Evolutionary conservation across 92 coral and sea anemone genomes (phyloP), one percentile per base, ranked within the genome.

Genomic region (Palythoa caribaeorum): DNA sequence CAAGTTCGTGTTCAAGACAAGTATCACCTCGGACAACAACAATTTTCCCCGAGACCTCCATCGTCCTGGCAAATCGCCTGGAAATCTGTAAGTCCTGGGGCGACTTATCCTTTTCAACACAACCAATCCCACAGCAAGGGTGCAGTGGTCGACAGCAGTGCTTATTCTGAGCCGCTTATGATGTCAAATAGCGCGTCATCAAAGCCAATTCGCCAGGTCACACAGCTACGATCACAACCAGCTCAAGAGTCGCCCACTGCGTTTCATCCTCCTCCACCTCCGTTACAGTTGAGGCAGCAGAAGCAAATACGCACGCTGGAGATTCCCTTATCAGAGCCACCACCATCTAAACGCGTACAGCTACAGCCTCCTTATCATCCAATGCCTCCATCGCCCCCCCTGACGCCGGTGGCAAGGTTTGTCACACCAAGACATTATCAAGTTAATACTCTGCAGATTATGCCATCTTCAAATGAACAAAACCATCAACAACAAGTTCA

Each of bases 311-410:
- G 13, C 44, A 5, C 73, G 35, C 73, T 35, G 1, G 53, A 37
- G 65, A 53, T 35, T 1, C 37, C 79, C n/a, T 75, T 75, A 6
- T 75, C 79, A 55, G 47, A 39, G 21, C 84, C 13, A 59, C 73
- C 73, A 15, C 54, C 38, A 39, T 37, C 86, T 40, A 81, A 48
- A 2, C 21, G 75, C n/a, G 1, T 81, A 12, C 86, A 81, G 52
- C 1, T 81, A 40, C 40, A 19, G 6, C 75, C 76, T 52, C 40
- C 40, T 36, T 51, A 9, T 16, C 48, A 66, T 38, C 28, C 44
- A 0, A 76, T 81, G 44, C 76, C 86, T 6, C 86, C 86, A 47
- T 65, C 76, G 3, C 76, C 75, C 1, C 86, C 86, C 7, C 50
- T 66, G 48, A 81, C 86, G 6, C 86, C 83, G 21, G 83, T 59